Evolutionary conservation across 2,113 vertebrate genomes (phyloP).

Genomic region (Megaptera novaeangliae): DNA sequence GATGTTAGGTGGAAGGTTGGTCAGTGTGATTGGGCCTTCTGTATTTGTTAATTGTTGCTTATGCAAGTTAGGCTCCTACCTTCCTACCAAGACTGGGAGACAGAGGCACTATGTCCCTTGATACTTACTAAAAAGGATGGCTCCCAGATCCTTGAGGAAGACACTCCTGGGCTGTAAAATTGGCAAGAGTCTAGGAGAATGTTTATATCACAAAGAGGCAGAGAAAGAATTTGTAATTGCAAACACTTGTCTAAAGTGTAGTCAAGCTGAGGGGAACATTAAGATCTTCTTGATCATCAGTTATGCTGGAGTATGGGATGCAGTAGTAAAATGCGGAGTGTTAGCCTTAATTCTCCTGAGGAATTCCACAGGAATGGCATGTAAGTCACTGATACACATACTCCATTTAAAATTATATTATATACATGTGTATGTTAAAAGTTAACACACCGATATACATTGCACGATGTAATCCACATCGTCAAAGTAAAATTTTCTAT

Average conservation of each 20-base stretch:
- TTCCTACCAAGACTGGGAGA: background rate
- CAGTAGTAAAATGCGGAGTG: background rate
- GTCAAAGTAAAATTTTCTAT: background rate
- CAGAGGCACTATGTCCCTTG: background rate
- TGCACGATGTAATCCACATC: background rate
- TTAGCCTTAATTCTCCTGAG: background rate
- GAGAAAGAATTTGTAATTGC: background rate
- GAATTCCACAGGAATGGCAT: background rate
- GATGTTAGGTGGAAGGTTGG: background rate
- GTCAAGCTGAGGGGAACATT: background rate
- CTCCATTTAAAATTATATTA: slow-evolving; percentile 1
- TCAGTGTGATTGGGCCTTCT: background rate
- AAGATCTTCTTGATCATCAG: background rate
- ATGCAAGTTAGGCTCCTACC: background rate
- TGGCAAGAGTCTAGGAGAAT: background rate
- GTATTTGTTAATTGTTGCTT: background rate
- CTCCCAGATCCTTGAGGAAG: background rate
- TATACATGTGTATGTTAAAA: background rate
- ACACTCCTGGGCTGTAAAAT: background rate
- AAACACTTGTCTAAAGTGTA: background rate
- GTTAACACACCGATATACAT: background rate
- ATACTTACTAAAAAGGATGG: background rate
- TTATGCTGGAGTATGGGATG: background rate
- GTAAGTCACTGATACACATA: background rate
- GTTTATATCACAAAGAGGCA: background rate